Evolutionary conservation across 2,888 invertebrate species (phyloP).

Genomic region (Isoperla grammatica): DNA sequence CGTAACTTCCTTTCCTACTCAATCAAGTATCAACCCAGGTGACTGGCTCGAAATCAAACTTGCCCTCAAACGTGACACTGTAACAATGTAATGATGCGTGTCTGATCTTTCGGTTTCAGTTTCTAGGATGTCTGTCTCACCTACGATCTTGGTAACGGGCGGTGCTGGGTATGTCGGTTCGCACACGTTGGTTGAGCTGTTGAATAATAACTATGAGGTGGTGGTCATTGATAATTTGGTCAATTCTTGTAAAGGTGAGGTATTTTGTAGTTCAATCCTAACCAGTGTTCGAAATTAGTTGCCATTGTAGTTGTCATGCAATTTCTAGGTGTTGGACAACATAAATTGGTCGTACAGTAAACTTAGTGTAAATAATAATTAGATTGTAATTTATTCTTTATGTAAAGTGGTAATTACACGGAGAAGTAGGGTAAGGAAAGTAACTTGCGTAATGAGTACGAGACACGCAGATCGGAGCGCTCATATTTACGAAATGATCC

Average conservation of each 20-base stretch:
- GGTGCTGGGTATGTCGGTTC: conserved; percentile 95
- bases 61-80: too few relatives aligned
- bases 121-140: conserved; percentile 21
- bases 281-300: conserved; percentile 21
- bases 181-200: conserved; percentile 78
- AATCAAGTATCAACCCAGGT: too few relatives aligned
- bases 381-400: too few relatives aligned
- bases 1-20: too few relatives aligned
- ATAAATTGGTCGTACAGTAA: too few relatives aligned
- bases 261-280: conserved; percentile 14
- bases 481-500: too few relatives aligned
- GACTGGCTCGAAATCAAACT: too few relatives aligned
- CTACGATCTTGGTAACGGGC: conserved; percentile 77
- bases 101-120: conserved; percentile 3
- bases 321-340: background rate
- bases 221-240: conserved; percentile 83
- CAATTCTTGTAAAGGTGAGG: conserved; percentile 67
- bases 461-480: too few relatives aligned
- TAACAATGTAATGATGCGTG: background rate
- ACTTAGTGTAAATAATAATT: too few relatives aligned
- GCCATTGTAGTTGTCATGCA: background rate
- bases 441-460: too few relatives aligned
- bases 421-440: too few relatives aligned
- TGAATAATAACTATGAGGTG: conserved; percentile 66
- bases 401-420: too few relatives aligned